Conservation (phyloP, 2,797 vertebrate species). For the Nyctibius grandis region DNA sequence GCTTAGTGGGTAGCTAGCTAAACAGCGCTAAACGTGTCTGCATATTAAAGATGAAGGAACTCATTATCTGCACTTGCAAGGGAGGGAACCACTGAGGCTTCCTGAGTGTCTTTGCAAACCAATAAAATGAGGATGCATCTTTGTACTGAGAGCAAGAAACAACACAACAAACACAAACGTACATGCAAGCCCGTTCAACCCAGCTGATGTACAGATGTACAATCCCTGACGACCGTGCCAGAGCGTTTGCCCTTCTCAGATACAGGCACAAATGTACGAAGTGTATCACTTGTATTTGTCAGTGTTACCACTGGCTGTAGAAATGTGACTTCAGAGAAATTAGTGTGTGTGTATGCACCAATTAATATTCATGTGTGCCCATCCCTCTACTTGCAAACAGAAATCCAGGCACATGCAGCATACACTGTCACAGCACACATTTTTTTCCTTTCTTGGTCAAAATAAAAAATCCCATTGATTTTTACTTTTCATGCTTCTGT, state of each 20-base stretch:
- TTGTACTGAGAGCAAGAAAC: neutral
- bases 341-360: neutral
- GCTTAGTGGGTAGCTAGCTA: neutral
- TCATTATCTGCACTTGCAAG: neutral
- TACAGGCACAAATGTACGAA: accelerated
- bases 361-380: neutral
- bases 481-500: slow-evolving; percentile 12
- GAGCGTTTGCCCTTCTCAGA: neutral
- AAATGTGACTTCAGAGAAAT: neutral
- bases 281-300: neutral
- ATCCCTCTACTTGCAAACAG: neutral
- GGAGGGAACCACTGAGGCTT: neutral
- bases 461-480: slow-evolving; percentile 24
- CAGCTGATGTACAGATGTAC: neutral
- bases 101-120: neutral
- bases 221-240: accelerated
- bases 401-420: neutral
- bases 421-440: neutral
- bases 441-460: neutral
- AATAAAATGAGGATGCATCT: neutral
- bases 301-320: neutral
- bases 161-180: neutral
- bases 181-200: neutral
- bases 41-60: neutral
- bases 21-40: neutral